Evolutionary conservation across 2,113 vertebrate species (phyloP).

Genomic region (Spea bombifrons): DNA sequence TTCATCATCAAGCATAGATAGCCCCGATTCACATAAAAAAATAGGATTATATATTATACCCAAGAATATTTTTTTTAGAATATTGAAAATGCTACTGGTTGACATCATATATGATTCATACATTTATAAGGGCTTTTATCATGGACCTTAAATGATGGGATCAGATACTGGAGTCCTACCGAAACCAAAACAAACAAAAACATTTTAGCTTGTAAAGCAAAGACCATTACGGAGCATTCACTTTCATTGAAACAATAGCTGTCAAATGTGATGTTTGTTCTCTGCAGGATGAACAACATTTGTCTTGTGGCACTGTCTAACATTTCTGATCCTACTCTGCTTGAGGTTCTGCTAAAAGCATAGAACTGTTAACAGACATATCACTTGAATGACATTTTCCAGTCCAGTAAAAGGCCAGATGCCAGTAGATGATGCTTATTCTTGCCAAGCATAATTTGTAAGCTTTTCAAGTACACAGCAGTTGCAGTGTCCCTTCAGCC

Average conservation of each 20-base stretch:
- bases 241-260: constrained; percentile 27
- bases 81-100: too few relatives aligned
- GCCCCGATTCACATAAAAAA: too few relatives aligned
- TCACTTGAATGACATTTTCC: constrained; percentile 42
- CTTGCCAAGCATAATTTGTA: constrained; percentile 36
- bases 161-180: background rate
- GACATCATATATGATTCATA: too few relatives aligned
- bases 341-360: constrained; percentile 44
- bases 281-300: constrained; percentile 34
- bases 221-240: constrained; percentile 32
- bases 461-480: constrained; percentile 18
- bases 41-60: too few relatives aligned
- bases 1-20: too few relatives aligned
- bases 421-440: constrained; percentile 31
- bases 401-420: constrained; percentile 35
- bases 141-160: background rate
- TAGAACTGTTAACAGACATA: constrained; percentile 39
- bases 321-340: constrained; percentile 40
- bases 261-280: constrained; percentile 35
- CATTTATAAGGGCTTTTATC: too few relatives aligned
- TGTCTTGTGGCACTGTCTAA: constrained; percentile 32
- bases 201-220: constrained; percentile 29
- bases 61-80: too few relatives aligned
- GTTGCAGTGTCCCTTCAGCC: constrained; percentile 7
- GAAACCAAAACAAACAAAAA: background rate